phyloP scores from a whole-genome alignment of 53 echinoderm and acorn worm genomes.

The Apostichopus leukothele region DNA sequence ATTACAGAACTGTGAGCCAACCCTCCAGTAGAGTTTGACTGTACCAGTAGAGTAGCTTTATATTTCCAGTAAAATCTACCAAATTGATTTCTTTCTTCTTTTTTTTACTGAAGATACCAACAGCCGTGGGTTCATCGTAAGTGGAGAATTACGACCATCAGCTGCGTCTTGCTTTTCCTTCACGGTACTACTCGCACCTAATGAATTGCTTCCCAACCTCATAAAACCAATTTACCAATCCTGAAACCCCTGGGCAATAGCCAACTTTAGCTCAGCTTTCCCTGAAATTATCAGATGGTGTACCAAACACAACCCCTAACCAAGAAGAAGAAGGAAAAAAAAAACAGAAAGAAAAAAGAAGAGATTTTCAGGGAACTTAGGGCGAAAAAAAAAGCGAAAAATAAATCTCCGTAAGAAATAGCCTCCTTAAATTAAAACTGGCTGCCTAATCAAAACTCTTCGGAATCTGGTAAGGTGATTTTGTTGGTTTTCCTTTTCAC shows the following conservation, averaged over 20 bases:
- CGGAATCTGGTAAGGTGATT: not conserved
- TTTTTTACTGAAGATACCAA: not conserved
- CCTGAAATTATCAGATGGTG: not conserved
- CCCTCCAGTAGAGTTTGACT: too few species aligned
- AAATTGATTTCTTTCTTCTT: too few species aligned
- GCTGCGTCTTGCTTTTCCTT: not conserved
- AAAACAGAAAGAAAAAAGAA: not conserved
- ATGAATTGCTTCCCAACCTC: constrained; percentile 40
- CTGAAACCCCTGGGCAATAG: constrained; percentile 17
- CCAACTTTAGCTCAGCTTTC: not conserved
- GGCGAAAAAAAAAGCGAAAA: not conserved
- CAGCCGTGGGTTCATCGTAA: not conserved
- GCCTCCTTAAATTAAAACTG: constrained; percentile 26
- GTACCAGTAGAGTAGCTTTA: too few species aligned
- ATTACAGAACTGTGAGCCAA: too few species aligned
- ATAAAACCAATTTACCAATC: constrained; percentile 41
- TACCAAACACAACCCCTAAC: not conserved
- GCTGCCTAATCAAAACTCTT: not conserved
- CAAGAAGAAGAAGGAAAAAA: not conserved
- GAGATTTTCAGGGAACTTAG: not conserved
- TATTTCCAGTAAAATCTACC: too few species aligned
- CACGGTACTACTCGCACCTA: not conserved
- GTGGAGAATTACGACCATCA: not conserved
- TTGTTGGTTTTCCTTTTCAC: not conserved
- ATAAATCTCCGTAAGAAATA: constrained; percentile 1